A percentile compares a stretch with the other conserved stretches of the same genome.
phyloP scores from a whole-genome alignment of 2,113 vertebrate species.

The Bufo bufo region DNA sequence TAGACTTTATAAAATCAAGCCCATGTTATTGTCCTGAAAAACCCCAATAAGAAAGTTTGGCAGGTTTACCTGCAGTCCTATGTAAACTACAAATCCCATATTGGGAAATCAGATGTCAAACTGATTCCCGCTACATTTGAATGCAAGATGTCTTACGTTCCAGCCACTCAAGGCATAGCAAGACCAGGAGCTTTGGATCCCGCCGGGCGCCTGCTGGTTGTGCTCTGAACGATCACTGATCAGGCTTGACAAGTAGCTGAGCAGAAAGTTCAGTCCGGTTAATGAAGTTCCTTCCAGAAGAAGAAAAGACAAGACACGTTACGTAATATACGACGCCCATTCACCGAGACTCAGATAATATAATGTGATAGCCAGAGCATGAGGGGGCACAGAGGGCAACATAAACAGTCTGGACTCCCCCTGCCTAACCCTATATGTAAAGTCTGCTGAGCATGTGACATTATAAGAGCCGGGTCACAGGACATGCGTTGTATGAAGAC shows the following conservation, averaged over 20 bases:
- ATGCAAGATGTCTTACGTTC: neutral
- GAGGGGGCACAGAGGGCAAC: neutral
- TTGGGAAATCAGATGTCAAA: too few species aligned
- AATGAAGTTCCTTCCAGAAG: neutral
- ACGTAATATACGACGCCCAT: neutral
- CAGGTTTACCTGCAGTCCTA: too few species aligned
- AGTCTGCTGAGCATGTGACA: neutral
- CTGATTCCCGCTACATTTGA: neutral
- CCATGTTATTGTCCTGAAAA: too few species aligned
- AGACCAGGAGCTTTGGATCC: neutral
- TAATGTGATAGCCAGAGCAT: constrained; percentile 29
- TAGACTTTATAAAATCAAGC: too few species aligned
- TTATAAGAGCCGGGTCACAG: neutral
- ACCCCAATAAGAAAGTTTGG: too few species aligned
- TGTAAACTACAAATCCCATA: too few species aligned
- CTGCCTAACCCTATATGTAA: constrained; percentile 8
- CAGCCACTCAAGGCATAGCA: neutral
- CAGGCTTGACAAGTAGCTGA: constrained; percentile 43
- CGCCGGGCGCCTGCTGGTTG: constrained; percentile 10
- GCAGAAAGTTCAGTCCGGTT: neutral
- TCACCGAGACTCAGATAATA: constrained; percentile 1
- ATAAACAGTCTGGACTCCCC: neutral
- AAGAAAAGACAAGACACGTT: neutral
- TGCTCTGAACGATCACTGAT: constrained; percentile 19
- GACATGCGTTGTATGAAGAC: neutral